Evolutionary conservation across 2,888 invertebrate species (phyloP), one percentile per base, ranked within the genome.

Genomic region (Chydorus sphaericus): DNA sequence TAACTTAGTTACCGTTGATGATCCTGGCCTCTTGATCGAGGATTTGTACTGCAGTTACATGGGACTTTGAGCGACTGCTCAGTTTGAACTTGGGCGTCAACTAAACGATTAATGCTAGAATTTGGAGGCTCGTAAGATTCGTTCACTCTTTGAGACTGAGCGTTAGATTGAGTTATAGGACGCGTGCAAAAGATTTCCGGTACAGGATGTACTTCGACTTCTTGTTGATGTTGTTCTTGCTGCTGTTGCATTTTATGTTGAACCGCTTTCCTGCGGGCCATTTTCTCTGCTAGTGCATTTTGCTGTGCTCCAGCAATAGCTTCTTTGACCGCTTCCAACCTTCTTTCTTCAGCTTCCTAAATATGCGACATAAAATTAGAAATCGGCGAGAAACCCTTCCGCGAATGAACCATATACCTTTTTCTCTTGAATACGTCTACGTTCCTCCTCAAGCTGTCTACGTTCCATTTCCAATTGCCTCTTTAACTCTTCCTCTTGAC

Each of bases 401-500:
- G n/a, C n/a, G 10, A 20, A 48, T 48, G 29, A 8, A 14, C 55
- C 39, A 39, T 60, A 61, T 56, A 66, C 65, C 57, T 62, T 63
- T 57, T 64, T 64, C 39, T 64, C 62, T 33, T 62, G 62, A 30
- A 63, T 59, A 56, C 68, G 67, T 54, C 76, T 74, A 59, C 81
- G 79, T 67, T 91, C 91, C 61, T 80, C 76, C 65, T 88, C 83
- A 61, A 83, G 70, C 59, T 81, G 77, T 62, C 77, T 71, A 57
- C 78, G 74, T 63, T 86, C 82, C 59, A 78, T 71, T 70, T 82
- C 82, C 64, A 82, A 78, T 66, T 91, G 86, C 44, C 79, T 75
- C 60, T 78, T 78, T 59, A 91, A 76, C 59, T 87, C 75, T 60
- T 81, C 74, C 65, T 91, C 90, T 68, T 90, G 90, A 61, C 84